Evolutionary conservation across 2,797 vertebrate species (phyloP), one percentile per base, ranked within the genome.

Genomic region (Hozukius guyotensis): DNA sequence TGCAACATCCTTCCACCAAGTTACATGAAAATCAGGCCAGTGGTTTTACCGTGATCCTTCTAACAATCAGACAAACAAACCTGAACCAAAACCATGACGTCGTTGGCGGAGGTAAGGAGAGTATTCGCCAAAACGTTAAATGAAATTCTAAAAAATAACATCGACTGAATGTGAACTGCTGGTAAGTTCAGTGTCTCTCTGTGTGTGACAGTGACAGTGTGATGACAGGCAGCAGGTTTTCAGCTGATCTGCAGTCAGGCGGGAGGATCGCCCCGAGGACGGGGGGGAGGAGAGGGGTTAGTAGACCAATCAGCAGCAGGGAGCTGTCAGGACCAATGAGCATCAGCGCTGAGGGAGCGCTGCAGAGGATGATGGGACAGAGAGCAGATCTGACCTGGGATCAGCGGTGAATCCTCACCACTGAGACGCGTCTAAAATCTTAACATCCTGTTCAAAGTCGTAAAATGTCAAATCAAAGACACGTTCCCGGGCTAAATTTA

Each of bases 201-300:
- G n/a, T 56, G 62, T 36, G 52, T 49, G 72, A 75, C 66, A 55
- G 72, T 70, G 84, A 82, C 80, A 82, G 84, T 8, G 78, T 79
- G 84, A 82, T 89, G 89, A 91, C 89, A 88, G 79, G 81, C 59
- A 88, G 82, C 78, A 88, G 86, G 86, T 87, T 86, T 80, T 78
- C 75, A 80, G 74, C 81, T 78, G 83, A 93, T 88, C 81, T 85
- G 73, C 64, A 66, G 63, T 38, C 63, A 77, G 68, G 83, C 77
- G 27, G 85, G 78, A 82, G 85, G 81, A 87, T 80, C 12, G 49
- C 72, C 62, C 72, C 5, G 2, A 76, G 86, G 72, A 80, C 10
- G 31, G 7, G 2, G 65, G 6, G 27, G 6, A 0, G 8, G 42
- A 4, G 29, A 4, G 62, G 68, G 59, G 73, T 80, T 72, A 78